These are phyloP conservation scores for Gryllus bimaculatus DNA, from an alignment of 1,140 invertebrate species.

Conservation along the genomic window DNA sequence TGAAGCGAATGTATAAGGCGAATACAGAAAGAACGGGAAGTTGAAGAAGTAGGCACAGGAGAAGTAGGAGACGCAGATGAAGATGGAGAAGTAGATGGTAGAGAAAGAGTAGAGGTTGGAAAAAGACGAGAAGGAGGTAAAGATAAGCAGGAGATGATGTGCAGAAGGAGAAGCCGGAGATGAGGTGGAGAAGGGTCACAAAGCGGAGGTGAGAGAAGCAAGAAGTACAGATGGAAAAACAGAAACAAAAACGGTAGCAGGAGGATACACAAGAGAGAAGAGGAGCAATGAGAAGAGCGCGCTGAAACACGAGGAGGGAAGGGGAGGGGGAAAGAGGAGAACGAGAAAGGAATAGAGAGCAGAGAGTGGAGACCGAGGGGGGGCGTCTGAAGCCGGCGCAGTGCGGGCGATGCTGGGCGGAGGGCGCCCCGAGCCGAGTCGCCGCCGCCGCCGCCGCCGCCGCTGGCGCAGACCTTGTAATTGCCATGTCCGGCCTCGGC, in stretches of 20 bases:
- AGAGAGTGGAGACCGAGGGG: neutral
- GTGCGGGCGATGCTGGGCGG: no score
- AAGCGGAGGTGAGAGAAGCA: slow-evolving; percentile 6
- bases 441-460: no score
- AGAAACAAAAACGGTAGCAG: neutral
- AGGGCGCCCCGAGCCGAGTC: no score
- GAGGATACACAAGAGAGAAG: neutral
- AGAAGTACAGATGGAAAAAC: neutral
- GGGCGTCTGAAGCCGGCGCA: neutral
- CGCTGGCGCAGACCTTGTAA: no score
- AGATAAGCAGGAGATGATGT: neutral
- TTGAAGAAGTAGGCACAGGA: slow-evolving; percentile 7
- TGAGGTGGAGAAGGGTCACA: no score
- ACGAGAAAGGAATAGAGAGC: neutral
- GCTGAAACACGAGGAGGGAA: neutral
- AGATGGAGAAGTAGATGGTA: slow-evolving; percentile 11
- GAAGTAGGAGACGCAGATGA: slow-evolving; percentile 6
- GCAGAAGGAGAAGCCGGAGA: neutral
- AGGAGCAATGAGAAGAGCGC: neutral
- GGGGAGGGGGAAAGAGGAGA: neutral
- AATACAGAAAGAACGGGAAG: slow-evolving; percentile 8
- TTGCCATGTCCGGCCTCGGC: no score
- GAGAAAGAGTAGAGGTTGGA: neutral
- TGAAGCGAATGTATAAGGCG: slow-evolving; percentile 13
- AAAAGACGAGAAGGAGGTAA: no score